Evolutionary conservation across 2,113 vertebrate genomes (phyloP).

Genomic region (Cyprinodon tularosa): DNA sequence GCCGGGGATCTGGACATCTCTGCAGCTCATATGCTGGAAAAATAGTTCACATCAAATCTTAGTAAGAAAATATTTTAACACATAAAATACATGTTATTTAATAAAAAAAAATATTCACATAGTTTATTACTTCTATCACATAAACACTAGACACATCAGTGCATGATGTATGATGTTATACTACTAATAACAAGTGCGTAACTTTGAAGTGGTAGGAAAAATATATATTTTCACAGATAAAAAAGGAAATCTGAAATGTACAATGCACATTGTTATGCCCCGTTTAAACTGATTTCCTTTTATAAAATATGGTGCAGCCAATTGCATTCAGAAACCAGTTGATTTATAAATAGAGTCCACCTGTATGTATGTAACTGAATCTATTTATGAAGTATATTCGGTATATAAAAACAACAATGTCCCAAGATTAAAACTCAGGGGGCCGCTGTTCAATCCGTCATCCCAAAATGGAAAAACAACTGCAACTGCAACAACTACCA

Average conservation of each 20-base stretch:
- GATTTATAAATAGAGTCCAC: too few species aligned
- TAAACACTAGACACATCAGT: neutral
- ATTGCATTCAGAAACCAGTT: too few species aligned
- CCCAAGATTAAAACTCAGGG: neutral
- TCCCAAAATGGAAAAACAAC: neutral
- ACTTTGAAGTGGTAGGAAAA: too few species aligned
- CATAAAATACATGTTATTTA: neutral
- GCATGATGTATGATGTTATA: neutral
- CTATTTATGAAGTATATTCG: neutral
- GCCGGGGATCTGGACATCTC: slow-evolving; percentile 93
- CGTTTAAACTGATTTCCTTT: too few species aligned
- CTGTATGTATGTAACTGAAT: too few species aligned
- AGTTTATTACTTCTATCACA: neutral
- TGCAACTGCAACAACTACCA: neutral
- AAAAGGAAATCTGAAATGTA: too few species aligned
- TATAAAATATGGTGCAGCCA: too few species aligned
- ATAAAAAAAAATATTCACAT: too few species aligned
- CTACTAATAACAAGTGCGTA: neutral
- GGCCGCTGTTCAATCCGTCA: neutral
- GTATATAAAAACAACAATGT: neutral
- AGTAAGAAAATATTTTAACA: neutral
- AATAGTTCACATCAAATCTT: neutral
- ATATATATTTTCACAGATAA: too few species aligned
- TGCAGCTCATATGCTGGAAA: slow-evolving; percentile 91
- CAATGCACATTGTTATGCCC: too few species aligned